phyloP scores from a whole-genome alignment of 1,140 invertebrate genomes.

The Piezodorus guildinii region DNA sequence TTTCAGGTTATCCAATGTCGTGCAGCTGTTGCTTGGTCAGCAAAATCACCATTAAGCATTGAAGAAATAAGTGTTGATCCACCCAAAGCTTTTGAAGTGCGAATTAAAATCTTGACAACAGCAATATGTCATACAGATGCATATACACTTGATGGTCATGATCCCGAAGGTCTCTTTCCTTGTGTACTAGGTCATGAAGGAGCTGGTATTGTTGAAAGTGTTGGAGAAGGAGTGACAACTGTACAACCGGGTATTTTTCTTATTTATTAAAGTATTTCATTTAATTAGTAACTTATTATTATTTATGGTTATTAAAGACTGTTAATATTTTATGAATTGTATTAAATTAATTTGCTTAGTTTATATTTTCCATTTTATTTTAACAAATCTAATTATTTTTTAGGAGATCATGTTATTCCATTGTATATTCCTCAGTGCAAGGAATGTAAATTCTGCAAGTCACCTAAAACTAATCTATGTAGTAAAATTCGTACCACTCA shows the following conservation, averaged over 20 bases:
- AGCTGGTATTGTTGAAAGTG: constrained; percentile 88
- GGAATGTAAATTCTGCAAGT: constrained; percentile 93
- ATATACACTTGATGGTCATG: constrained; percentile 82
- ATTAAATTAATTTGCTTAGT: background rate
- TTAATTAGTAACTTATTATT: too few relatives aligned
- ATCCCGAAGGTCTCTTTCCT: constrained; percentile 91
- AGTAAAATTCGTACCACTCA: constrained; percentile 78
- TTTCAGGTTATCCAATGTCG: constrained; percentile 68
- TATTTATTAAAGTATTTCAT: too few relatives aligned
- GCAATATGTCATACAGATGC: constrained; percentile 98
- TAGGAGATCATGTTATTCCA: constrained; percentile 92
- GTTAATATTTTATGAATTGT: too few relatives aligned
- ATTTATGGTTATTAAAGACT: too few relatives aligned
- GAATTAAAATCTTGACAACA: constrained; percentile 67
- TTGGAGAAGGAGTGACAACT: constrained; percentile 83
- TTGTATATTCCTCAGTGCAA: constrained; percentile 93
- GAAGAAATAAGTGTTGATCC: constrained; percentile 92
- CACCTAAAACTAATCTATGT: constrained; percentile 93
- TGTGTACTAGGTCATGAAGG: constrained; percentile 90
- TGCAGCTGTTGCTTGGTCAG: constrained; percentile 85
- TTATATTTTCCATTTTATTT: background rate
- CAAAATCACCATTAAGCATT: constrained; percentile 71
- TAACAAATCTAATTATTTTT: constrained; percentile 24
- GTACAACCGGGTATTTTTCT: constrained; percentile 59
- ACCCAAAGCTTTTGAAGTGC: constrained; percentile 70